Conservation (phyloP, 2,888 invertebrate genomes). For the Caenorhabditis sp. region DNA sequence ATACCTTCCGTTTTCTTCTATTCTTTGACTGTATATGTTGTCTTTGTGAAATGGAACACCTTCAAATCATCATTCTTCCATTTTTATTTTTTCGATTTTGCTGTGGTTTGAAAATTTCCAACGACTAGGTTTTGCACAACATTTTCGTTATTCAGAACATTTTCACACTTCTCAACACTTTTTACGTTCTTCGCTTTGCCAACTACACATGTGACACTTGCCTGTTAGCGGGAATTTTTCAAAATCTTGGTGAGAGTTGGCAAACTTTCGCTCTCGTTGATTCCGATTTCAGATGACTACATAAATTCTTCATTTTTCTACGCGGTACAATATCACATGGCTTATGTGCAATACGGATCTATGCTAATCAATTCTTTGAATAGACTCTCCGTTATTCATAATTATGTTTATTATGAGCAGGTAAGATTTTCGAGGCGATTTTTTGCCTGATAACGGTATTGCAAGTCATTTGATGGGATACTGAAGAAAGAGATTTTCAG, state of each 20-base stretch:
- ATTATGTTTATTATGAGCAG: constrained; percentile 7
- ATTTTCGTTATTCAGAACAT: no score
- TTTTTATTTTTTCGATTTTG: constrained; percentile 37
- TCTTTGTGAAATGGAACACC: constrained; percentile 2
- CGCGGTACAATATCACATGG: constrained; percentile 38
- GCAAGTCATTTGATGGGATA: background rate
- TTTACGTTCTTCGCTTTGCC: constrained; percentile 35
- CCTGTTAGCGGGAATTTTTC: constrained; percentile 23
- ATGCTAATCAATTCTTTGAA: constrained; percentile 23
- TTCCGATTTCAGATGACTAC: constrained; percentile 26
- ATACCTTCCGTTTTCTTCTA: constrained; percentile 30
- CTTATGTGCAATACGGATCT: constrained; percentile 18
- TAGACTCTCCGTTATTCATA: constrained; percentile 23
- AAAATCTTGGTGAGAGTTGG: constrained; percentile 16
- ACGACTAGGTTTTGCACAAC: background rate
- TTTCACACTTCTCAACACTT: constrained; percentile 37
- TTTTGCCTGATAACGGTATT: no score
- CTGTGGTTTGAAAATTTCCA: background rate
- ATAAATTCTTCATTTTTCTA: constrained; percentile 34
- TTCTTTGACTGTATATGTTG: constrained; percentile 6
- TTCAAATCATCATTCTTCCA: constrained; percentile 47
- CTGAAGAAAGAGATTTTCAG: background rate
- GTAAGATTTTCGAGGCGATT: no score
- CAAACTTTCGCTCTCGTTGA: background rate
- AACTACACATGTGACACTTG: constrained; percentile 40